Percentiles rank a stretch among this genome's conserved stretches.
phyloP scores from a whole-genome alignment of 2,797 vertebrate genomes.

The Poecilia picta region DNA sequence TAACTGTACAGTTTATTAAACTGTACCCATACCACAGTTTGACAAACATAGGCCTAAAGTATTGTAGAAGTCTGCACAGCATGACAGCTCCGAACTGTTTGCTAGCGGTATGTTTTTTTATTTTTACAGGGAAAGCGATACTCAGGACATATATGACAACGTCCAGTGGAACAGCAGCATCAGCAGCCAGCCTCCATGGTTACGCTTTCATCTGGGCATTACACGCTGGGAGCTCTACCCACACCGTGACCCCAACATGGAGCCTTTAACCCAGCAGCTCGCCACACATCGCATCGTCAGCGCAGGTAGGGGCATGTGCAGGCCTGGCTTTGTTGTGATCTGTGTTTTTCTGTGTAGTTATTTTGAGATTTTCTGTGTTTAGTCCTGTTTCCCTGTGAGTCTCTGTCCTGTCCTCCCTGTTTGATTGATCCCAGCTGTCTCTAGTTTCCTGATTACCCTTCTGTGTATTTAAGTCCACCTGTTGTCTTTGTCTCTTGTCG shows the following conservation, averaged over 20 bases:
- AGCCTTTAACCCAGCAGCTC: conserved; percentile 71
- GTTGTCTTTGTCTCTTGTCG: too few species aligned
- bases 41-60: background rate
- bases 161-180: conserved; percentile 67
- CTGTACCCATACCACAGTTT: background rate
- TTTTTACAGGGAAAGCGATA: conserved; percentile 69
- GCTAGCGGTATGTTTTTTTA: background rate
- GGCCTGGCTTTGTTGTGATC: background rate
- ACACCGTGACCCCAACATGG: conserved; percentile 76
- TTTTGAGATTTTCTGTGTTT: too few species aligned
- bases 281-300: conserved; percentile 75
- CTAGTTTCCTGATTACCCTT: too few species aligned
- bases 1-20: too few species aligned
- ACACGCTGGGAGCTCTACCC: conserved; percentile 84
- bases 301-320: conserved; percentile 64
- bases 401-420: too few species aligned
- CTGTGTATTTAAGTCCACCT: too few species aligned
- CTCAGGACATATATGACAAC: conserved; percentile 58
- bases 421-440: too few species aligned
- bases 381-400: too few species aligned
- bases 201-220: conserved; percentile 84
- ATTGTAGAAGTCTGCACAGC: background rate
- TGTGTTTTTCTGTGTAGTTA: too few species aligned
- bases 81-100: background rate
- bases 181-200: conserved; percentile 78